A percentile compares a stretch with the other conserved stretches of the same genome.
phyloP scores from a whole-genome alignment of 2,113 vertebrate genomes.

The Macheiramphus alcinus region DNA sequence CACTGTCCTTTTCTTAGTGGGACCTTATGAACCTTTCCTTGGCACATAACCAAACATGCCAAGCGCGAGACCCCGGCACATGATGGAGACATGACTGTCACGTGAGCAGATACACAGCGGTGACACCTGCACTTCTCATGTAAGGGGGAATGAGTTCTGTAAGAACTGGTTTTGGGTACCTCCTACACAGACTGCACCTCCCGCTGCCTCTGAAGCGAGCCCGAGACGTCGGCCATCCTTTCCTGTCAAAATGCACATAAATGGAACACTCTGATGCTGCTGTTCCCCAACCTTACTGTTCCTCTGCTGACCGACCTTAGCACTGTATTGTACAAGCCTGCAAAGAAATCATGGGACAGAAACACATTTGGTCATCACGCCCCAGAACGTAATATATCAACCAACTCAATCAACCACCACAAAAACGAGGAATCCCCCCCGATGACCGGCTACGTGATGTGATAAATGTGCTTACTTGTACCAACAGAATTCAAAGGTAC shows the following conservation, averaged over 20 bases:
- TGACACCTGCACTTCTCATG: fast-evolving
- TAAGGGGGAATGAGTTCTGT: background rate
- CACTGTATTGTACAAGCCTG: background rate
- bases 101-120: fast-evolving
- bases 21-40: background rate
- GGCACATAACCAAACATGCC: fast-evolving
- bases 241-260: background rate
- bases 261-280: background rate
- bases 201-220: background rate
- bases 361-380: background rate
- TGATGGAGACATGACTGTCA: fast-evolving
- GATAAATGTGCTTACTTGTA: background rate
- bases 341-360: background rate
- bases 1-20: background rate
- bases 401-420: background rate
- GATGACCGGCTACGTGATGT: background rate
- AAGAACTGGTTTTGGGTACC: background rate
- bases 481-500: background rate
- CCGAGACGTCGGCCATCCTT: background rate
- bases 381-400: background rate
- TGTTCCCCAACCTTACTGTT: background rate
- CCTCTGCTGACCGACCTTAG: background rate
- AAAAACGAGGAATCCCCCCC: background rate
- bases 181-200: background rate
- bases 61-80: fast-evolving